A percentile compares a stretch with the other conserved stretches of the same genome.
These are phyloP conservation scores for Pomacea canaliculata DNA, from an alignment of 2,888 invertebrate species.

Conservation along the genomic window DNA sequence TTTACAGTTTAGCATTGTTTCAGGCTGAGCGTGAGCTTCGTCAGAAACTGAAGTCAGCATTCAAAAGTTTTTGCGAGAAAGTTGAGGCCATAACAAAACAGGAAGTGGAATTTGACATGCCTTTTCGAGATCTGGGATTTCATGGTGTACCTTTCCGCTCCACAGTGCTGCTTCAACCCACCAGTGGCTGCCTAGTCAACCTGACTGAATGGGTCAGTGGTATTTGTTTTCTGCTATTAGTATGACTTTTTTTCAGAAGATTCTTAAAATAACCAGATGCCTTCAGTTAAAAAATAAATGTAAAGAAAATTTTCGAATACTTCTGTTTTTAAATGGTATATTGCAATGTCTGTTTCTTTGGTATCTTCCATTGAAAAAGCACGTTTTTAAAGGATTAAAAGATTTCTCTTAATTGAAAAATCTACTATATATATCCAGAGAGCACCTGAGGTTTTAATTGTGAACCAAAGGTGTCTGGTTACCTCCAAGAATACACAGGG, in stretches of 20 bases:
- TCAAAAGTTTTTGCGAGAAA: slow-evolving; percentile 98
- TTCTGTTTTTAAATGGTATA: no score
- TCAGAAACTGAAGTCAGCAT: slow-evolving; percentile 96
- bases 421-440: no score
- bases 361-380: no score
- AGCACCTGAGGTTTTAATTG: no score
- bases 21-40: slow-evolving; percentile 93
- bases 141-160: slow-evolving; percentile 97
- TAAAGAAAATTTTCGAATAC: no score
- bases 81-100: slow-evolving; percentile 95
- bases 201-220: slow-evolving; percentile 89
- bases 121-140: slow-evolving; percentile 97
- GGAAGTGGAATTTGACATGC: slow-evolving; percentile 98
- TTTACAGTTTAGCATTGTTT: neutral
- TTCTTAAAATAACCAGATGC: no score
- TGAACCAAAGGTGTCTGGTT: no score
- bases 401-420: no score
- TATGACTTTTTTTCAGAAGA: neutral
- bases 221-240: neutral
- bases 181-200: slow-evolving; percentile 96
- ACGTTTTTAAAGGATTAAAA: no score
- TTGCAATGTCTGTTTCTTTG: no score
- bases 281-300: no score
- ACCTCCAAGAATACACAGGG: no score
- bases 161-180: slow-evolving; percentile 95